These are phyloP conservation scores for Venustoraphidia nigricollis DNA, from an alignment of 2,888 invertebrate genomes.

Conservation along the genomic window DNA sequence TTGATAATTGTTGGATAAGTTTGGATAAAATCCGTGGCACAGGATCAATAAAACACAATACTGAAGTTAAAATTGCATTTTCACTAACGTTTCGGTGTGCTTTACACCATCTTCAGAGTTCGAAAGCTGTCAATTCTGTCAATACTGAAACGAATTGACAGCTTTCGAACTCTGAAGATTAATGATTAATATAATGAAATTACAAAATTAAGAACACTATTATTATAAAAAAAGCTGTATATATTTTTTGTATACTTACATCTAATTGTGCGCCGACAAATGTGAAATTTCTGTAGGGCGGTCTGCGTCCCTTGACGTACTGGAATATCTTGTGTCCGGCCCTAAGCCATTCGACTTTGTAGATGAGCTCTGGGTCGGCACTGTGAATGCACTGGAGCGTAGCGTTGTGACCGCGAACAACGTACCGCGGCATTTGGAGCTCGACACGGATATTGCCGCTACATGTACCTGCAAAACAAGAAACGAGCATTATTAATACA, in stretches of 20 bases:
- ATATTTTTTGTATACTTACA: slow-evolving; percentile 39
- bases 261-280: slow-evolving; percentile 59
- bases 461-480: slow-evolving; percentile 20
- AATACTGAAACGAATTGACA: too few relatives aligned
- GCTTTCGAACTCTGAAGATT: too few relatives aligned
- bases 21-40: too few relatives aligned
- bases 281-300: slow-evolving; percentile 52
- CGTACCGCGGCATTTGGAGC: slow-evolving; percentile 40
- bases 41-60: too few relatives aligned
- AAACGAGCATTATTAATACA: slow-evolving; percentile 1
- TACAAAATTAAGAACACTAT: too few relatives aligned
- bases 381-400: slow-evolving; percentile 60
- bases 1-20: too few relatives aligned
- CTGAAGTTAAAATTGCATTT: too few relatives aligned
- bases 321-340: slow-evolving; percentile 62
- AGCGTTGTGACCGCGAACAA: slow-evolving; percentile 53
- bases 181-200: too few relatives aligned
- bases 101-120: too few relatives aligned
- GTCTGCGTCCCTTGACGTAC: slow-evolving; percentile 61
- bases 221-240: too few relatives aligned
- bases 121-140: too few relatives aligned
- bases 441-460: slow-evolving; percentile 26
- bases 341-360: slow-evolving; percentile 63
- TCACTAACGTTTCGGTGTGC: too few relatives aligned
- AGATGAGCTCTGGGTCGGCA: slow-evolving; percentile 53